These are phyloP conservation scores for Lagopus leucura DNA, from an alignment of 2,113 vertebrate genomes.

Conservation along the genomic window DNA sequence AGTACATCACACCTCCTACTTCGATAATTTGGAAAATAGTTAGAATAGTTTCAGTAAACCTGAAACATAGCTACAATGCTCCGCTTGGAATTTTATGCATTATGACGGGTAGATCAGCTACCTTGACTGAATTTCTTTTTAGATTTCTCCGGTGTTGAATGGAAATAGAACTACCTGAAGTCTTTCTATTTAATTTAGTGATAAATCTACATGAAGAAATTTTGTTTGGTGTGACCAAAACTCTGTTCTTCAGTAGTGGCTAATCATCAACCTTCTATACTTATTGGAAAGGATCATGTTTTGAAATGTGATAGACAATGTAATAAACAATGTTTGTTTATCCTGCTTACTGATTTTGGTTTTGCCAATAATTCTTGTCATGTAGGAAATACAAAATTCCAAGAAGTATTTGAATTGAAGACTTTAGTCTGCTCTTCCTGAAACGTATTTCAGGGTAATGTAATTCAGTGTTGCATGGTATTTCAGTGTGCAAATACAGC, in stretches of 20 bases:
- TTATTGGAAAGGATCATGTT: neutral
- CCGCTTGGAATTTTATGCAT: neutral
- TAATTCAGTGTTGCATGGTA: neutral
- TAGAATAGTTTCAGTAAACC: neutral
- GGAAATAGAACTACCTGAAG: too few relatives aligned
- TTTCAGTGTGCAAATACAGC: neutral
- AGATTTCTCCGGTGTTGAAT: neutral
- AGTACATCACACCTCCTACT: neutral
- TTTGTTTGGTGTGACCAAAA: neutral
- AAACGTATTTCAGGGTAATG: neutral
- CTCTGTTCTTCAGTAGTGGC: neutral
- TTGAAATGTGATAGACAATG: neutral
- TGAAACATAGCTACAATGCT: accelerated
- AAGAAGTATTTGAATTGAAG: neutral
- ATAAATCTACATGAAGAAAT: neutral
- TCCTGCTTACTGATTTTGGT: neutral
- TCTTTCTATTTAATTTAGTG: neutral
- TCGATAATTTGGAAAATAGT: neutral
- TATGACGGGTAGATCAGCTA: neutral
- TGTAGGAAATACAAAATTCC: neutral
- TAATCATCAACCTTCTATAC: neutral
- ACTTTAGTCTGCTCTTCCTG: neutral
- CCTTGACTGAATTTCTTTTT: neutral
- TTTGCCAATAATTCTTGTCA: neutral
- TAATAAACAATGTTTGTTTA: neutral